Evolutionary conservation across 2,888 invertebrate species (phyloP), one percentile per base, ranked within the genome.

Genomic region (Epinotia nisella): DNA sequence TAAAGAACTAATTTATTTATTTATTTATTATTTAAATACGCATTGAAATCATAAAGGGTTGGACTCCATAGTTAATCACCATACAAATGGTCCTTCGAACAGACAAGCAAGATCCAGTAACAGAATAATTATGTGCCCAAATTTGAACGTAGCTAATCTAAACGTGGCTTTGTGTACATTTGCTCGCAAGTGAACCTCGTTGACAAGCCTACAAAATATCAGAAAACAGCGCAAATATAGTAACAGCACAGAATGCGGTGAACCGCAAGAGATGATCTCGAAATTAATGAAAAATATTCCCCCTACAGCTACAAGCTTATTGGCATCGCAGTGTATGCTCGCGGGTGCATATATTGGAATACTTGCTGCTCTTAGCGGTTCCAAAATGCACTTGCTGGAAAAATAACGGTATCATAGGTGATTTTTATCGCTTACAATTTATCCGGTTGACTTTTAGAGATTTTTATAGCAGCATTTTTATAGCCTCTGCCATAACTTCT

Each of bases 301-400:
- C 35, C 7, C 35, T 9, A 35, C 29, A 9, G 9, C 21, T 21
- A n/a, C 39, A 0, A 10, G 39, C 21, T 65, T 65, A 65, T 65
- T 65, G 65, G 55, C 53, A 17, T 55, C 39, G 55, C 24, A 55
- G 19, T 49, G 49, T 15, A 35, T 35, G 35, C 65, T 19, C 39
- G 55, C 55, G 55, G 55, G 55, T 39, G 65, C 65, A 65, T 55
- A 65, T 65, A 65, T 65, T 65, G 65, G 53, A 65, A 65, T 65
- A 55, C 65, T 65, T 65, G 65, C 65, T 41, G 49, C 35, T n/a
- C 49, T 5, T 15, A 1, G 55, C 49, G 21, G 45, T 62, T 49
- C 49, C 39, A 1, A 5, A 10, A 19, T 41, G 19, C 65, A 65
- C 65, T 65, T 39, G 65, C 15, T 19, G 19, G 39, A 9, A 65